These are phyloP conservation scores for Oasisia sp. DNA, from an alignment of 2,888 invertebrate species.

Conservation along the genomic window DNA sequence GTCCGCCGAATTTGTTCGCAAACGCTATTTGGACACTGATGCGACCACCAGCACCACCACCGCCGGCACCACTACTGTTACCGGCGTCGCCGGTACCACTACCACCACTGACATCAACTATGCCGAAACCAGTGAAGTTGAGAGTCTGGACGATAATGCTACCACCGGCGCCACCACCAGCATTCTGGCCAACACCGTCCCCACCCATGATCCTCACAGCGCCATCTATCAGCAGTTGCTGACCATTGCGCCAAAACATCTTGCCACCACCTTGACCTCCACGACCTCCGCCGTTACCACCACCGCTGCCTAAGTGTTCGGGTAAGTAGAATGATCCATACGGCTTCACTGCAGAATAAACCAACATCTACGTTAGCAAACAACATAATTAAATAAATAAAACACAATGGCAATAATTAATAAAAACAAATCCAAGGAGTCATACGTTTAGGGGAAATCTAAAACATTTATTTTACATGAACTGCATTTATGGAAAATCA, in stretches of 20 bases:
- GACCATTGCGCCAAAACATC: constrained; percentile 48
- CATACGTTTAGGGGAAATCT: too few species aligned
- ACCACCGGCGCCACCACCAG: constrained; percentile 55
- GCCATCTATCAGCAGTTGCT: constrained; percentile 49
- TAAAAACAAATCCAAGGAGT: too few species aligned
- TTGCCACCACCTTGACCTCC: constrained; percentile 53
- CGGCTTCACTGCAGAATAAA: constrained; percentile 26
- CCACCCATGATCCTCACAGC: constrained; percentile 46
- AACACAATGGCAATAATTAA: too few species aligned
- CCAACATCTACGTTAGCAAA: not conserved
- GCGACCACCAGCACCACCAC: constrained; percentile 52
- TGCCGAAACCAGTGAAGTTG: constrained; percentile 53
- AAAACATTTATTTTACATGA: too few species aligned
- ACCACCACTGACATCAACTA: constrained; percentile 49
- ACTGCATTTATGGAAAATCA: too few species aligned
- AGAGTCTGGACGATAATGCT: constrained; percentile 48
- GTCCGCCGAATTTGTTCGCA: constrained; percentile 47
- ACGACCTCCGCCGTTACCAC: constrained; percentile 47
- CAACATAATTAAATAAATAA: not conserved
- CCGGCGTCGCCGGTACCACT: constrained; percentile 45
- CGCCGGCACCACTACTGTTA: constrained; percentile 39
- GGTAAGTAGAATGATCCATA: constrained; percentile 52
- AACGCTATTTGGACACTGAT: constrained; percentile 47
- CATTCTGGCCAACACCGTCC: constrained; percentile 42
- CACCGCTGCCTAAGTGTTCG: constrained; percentile 47